Conservation (phyloP, 2,113 vertebrate genomes). For the Desmodus rotundus region DNA sequence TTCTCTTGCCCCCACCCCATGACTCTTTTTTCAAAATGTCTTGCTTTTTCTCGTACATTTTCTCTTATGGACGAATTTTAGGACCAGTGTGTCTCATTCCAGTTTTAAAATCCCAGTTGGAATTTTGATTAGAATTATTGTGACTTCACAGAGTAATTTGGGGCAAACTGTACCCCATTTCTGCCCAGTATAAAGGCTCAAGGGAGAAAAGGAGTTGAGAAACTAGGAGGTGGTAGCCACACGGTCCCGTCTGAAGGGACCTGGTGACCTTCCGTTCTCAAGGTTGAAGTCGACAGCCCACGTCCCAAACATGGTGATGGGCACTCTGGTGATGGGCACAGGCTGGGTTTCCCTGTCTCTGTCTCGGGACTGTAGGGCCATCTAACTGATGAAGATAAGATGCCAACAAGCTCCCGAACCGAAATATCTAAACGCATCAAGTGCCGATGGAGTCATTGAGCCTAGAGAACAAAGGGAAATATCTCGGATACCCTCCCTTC, state of each 20-base stretch:
- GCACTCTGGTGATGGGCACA: neutral
- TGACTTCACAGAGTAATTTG: neutral
- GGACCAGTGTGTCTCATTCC: neutral
- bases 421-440: neutral
- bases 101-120: neutral
- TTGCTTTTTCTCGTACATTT: neutral
- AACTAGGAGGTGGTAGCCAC: too few relatives aligned
- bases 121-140: neutral
- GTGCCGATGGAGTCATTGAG: neutral
- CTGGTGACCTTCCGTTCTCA: neutral
- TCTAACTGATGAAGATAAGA: neutral
- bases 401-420: neutral
- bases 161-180: rapidly evolving
- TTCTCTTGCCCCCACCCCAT: neutral
- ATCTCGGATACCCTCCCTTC: rapidly evolving
- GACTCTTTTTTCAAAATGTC: neutral
- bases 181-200: neutral
- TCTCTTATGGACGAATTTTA: neutral
- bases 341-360: neutral
- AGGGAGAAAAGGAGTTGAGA: neutral
- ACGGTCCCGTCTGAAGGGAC: neutral
- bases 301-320: rapidly evolving
- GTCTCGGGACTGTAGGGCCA: neutral
- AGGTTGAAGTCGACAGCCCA: neutral
- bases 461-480: neutral